phyloP scores from a whole-genome alignment of 30 jellyfish, hydroid and myxozoan genomes.

The Aurelia aurita region DNA sequence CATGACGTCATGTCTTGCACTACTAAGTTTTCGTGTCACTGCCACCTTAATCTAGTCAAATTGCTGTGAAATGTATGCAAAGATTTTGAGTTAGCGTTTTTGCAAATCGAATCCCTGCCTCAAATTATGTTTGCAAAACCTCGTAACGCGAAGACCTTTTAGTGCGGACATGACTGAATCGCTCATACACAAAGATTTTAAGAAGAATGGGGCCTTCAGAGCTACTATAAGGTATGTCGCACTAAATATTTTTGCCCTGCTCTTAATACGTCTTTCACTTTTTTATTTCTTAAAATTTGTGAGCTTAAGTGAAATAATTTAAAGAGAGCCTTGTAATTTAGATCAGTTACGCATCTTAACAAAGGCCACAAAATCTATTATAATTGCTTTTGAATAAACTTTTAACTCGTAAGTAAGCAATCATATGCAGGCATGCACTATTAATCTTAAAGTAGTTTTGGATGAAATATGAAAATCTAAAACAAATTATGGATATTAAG shows the following conservation, averaged over 20 bases:
- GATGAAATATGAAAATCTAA: too few species aligned
- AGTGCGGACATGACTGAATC: slow-evolving; percentile 75
- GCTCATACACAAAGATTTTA: slow-evolving; percentile 42
- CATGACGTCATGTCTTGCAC: slow-evolving; percentile 86
- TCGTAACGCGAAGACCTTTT: not conserved
- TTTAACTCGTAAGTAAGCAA: too few species aligned
- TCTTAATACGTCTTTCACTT: not conserved
- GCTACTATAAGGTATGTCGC: slow-evolving; percentile 47
- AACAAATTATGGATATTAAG: too few species aligned
- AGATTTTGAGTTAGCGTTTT: not conserved
- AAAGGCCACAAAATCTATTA: too few species aligned
- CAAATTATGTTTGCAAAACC: not conserved
- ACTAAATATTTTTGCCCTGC: too few species aligned
- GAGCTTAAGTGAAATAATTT: too few species aligned
- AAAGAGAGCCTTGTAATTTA: too few species aligned
- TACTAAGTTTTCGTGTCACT: slow-evolving; percentile 69
- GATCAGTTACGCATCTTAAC: too few species aligned
- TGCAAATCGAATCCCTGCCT: not conserved
- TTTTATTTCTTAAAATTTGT: not conserved
- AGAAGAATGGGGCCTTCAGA: slow-evolving; percentile 69
- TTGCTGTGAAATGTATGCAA: too few species aligned
- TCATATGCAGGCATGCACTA: too few species aligned
- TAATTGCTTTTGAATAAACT: too few species aligned
- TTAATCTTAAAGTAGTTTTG: too few species aligned
- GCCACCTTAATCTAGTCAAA: slow-evolving; percentile 20